A percentile compares a stretch with the other conserved stretches of the same genome.
These are phyloP conservation scores for Austrolebias charrua DNA, from an alignment of 2,797 vertebrate genomes.

Conservation along the genomic window DNA sequence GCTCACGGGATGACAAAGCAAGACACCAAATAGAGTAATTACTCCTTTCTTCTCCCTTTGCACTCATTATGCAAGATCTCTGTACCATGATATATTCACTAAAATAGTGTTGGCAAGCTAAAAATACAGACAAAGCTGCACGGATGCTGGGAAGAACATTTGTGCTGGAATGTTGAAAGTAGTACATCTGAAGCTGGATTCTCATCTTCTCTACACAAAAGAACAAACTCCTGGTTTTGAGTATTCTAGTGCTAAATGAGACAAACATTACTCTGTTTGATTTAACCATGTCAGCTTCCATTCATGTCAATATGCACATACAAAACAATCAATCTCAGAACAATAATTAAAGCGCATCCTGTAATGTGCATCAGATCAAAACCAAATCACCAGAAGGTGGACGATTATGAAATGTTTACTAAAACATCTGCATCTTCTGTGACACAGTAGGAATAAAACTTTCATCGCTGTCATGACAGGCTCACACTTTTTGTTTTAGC, in stretches of 20 bases:
- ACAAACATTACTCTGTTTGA: neutral
- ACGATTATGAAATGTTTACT: slow-evolving; percentile 18
- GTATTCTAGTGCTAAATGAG: slow-evolving; percentile 51
- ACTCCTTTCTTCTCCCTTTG: slow-evolving; percentile 45
- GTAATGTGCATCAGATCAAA: slow-evolving; percentile 35
- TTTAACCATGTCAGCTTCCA: slow-evolving; percentile 38
- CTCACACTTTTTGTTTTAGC: slow-evolving; percentile 3
- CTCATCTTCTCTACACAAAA: neutral
- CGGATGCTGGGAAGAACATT: slow-evolving; percentile 27
- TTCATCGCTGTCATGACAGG: slow-evolving; percentile 44
- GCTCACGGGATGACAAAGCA: slow-evolving; percentile 38
- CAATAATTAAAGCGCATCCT: slow-evolving; percentile 22
- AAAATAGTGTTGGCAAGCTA: slow-evolving; percentile 32
- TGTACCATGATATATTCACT: slow-evolving; percentile 55
- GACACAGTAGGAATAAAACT: slow-evolving; percentile 22
- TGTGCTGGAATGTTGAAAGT: slow-evolving; percentile 12
- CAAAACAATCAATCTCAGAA: slow-evolving; percentile 57
- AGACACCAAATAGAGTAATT: slow-evolving; percentile 43
- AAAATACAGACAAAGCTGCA: slow-evolving; percentile 20
- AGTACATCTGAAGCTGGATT: slow-evolving; percentile 5
- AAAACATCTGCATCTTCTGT: slow-evolving; percentile 31
- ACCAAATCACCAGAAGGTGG: slow-evolving; percentile 25
- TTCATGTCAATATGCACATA: slow-evolving; percentile 50
- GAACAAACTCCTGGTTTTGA: slow-evolving; percentile 7
- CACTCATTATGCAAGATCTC: slow-evolving; percentile 53